Conservation (phyloP, 2,113 vertebrate genomes). For the Morone chrysops region DNA sequence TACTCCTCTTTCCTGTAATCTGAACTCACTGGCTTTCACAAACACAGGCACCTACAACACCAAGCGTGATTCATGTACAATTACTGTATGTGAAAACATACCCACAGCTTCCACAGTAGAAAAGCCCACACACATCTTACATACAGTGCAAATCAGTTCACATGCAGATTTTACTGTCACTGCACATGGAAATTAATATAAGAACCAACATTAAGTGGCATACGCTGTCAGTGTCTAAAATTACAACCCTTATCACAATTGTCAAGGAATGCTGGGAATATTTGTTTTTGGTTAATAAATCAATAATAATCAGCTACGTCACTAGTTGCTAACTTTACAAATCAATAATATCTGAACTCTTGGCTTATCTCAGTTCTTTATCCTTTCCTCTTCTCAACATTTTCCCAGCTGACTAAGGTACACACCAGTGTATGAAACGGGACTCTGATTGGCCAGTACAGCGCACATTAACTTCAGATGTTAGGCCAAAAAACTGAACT, state of each 20-base stretch:
- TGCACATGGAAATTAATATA: background rate
- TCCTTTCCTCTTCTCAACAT: too few species aligned
- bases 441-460: too few species aligned
- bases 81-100: background rate
- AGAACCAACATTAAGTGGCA: background rate
- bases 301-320: too few species aligned
- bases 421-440: too few species aligned
- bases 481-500: background rate
- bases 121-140: background rate
- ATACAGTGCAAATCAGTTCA: background rate
- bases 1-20: background rate
- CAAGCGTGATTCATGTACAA: background rate
- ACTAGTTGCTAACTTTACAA: too few species aligned
- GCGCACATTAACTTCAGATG: too few species aligned
- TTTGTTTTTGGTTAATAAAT: too few species aligned
- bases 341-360: too few species aligned
- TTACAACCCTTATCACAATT: too few species aligned
- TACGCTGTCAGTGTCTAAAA: background rate
- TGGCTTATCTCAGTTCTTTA: too few species aligned
- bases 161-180: background rate
- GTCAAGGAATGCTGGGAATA: too few species aligned
- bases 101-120: background rate
- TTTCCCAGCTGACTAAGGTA: too few species aligned
- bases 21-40: background rate
- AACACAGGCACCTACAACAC: slow-evolving; percentile 8